Conservation (phyloP, 2,113 vertebrate genomes). For the Xenopus tropicalis region UCB_Xtro_10.0 CM004443.2:176001001-176001500, state of each 20-base stretch:
- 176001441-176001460: no score
- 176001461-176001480: no score
- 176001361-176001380: no score
- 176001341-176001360: no score
- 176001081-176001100: constrained; percentile 6
- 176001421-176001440: no score
- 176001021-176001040: constrained; percentile 9
- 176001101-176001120: constrained; percentile 18
- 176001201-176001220: constrained; percentile 33
- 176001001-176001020: constrained; percentile 4
- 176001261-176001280: constrained; percentile 4
- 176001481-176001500: no score
- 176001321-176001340: no score
- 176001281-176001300: constrained; percentile 13
- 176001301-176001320: no score
- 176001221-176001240: constrained; percentile 27
- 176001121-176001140: constrained; percentile 20
- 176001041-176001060: constrained; percentile 4
- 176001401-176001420: no score
- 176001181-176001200: constrained; percentile 30
- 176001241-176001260: constrained; percentile 32
- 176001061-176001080: constrained; percentile 25
- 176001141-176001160: constrained; percentile 36
- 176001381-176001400: no score
- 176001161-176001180: constrained; percentile 33